Evolutionary conservation across 2,888 invertebrate species (phyloP), one percentile per base, ranked within the genome.

Genomic region (Drosophila pseudotakahashii): DNA sequence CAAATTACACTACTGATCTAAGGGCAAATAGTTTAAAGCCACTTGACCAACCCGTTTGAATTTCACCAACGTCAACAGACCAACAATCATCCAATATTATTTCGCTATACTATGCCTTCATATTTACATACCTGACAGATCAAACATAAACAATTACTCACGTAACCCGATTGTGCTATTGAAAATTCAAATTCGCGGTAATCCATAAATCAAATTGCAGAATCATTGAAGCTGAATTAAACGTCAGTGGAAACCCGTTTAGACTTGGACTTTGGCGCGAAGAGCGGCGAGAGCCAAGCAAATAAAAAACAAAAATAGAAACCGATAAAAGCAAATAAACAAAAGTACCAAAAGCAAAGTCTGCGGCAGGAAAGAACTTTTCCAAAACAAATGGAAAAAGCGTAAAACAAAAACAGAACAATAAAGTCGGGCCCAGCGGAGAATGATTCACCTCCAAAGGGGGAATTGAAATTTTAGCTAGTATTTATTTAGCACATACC

Each of bases 261-360:
- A 42, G 55, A 26, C 42, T 57, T 68, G 50, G 51, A 53, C 37
- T 62, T 45, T 59, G 36, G 30, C 61, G 48, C 48, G 47, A 51
- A 42, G 42, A 54, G 57, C 57, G 55, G 30, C 11, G 54, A 52
- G 42, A 48, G 48, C 41, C 23, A 52, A 14, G 47, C 30, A 47
- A 53, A 60, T 45, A 66, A 39, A 47, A 13, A 39, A 58, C 44
- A 57, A 70, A 48, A 63, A 42, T 53, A 67, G 67, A 66, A 53
- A 39, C 23, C 53, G 45, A 59, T 39, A 60, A 45, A 66, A 66
- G 47, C 62, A 74, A 70, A 67, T 58, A 78, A 74, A 77, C 62
- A 64, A 80, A 76, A 68, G 60, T 66, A 52, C 53, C 45, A 66
- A 73, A 79, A 79, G 71, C 68, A 84, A 81, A 81, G 85, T 84